Evolutionary conservation across 1,140 invertebrate genomes (phyloP).

Genomic region (Scaptomyza montana): DNA sequence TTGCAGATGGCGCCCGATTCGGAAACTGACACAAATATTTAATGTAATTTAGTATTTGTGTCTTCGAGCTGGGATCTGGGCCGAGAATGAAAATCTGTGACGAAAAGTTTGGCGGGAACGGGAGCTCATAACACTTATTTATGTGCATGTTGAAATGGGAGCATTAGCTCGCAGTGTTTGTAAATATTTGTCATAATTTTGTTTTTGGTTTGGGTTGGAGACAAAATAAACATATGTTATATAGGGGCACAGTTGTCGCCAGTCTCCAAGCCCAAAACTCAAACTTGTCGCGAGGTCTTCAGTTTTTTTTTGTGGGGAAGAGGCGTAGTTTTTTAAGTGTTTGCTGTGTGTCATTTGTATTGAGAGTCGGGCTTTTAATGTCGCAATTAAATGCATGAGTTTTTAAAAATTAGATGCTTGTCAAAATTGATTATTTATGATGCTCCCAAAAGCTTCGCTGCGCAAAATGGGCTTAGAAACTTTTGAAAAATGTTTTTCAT

Average conservation of each 20-base stretch:
- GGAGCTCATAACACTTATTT: conserved; percentile 76
- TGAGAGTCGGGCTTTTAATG: conserved; percentile 70
- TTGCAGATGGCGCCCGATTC: conserved; percentile 50
- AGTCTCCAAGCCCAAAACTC: neutral
- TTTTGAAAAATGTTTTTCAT: neutral
- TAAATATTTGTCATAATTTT: conserved; percentile 81
- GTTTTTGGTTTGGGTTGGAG: conserved; percentile 11
- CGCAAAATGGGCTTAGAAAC: conserved; percentile 10
- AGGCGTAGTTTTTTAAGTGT: conserved; percentile 29
- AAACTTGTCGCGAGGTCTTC: conserved; percentile 8
- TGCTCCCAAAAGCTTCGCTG: conserved; percentile 54
- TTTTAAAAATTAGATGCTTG: conserved; percentile 78
- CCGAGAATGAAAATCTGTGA: conserved; percentile 67
- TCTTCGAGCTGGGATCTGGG: conserved; percentile 43
- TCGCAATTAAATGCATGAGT: conserved; percentile 81
- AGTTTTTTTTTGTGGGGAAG: conserved; percentile 16
- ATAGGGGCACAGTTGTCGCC: conserved; percentile 2
- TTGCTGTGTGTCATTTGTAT: conserved; percentile 45
- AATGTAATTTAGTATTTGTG: conserved; percentile 44
- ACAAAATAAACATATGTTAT: conserved; percentile 34
- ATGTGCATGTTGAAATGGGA: conserved; percentile 79
- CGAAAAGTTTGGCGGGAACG: conserved; percentile 53
- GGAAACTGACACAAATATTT: conserved; percentile 61
- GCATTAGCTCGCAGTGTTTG: conserved; percentile 75
- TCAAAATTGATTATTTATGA: conserved; percentile 74